Evolutionary conservation across 1,140 invertebrate species (phyloP), one percentile per base, ranked within the genome.

Genomic region (Tetramorium simillimum): DNA sequence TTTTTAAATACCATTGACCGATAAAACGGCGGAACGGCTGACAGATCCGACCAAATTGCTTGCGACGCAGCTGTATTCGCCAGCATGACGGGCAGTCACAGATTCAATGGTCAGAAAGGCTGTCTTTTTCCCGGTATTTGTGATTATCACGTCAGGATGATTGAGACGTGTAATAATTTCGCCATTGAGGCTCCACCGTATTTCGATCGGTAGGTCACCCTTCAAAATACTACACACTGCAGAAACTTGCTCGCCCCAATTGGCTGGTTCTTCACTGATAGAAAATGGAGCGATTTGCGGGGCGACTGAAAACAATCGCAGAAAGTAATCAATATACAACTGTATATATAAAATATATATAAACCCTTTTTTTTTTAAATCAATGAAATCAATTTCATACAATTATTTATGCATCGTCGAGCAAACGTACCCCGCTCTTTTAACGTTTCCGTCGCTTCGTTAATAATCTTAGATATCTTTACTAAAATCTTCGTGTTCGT

Each of bases 61-160:
- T n/a, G 97, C 98, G 37, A 96, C 96, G 91, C 97, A 98, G 28
- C 97, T 97, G 91, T 97, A 97, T 93, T 97, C 97, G 72, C 97
- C 97, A 77, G 96, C 96, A 94, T 97, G 96, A 80, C 96, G 96
- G 69, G 97, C 96, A 91, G 96, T 60, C 14, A 97, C 97, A 77
- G 96, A 96, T 90, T 97, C 96, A 90, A 98, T 97, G 33, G 96
- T 97, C 73, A 98, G 94, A 86, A 97, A 96, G 86, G 97, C 97
- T 65, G 96, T 95, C 93, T 96, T 95, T 96, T 97, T 96, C 92
- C 98, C 95, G 93, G 95, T 96, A 96, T 98, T 96, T 76, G 96
- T 95, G 89, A 98, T 95, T 93, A 95, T 96, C 92, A 99, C 95
- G 88, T 97, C 97, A 72, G 96, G 96, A 93, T 96, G 96, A 18